Percentiles rank a stretch among this genome's conserved stretches.
These are phyloP conservation scores for Oryzias curvinotus DNA, from an alignment of 2,113 vertebrate species.

Conservation along the genomic window DNA sequence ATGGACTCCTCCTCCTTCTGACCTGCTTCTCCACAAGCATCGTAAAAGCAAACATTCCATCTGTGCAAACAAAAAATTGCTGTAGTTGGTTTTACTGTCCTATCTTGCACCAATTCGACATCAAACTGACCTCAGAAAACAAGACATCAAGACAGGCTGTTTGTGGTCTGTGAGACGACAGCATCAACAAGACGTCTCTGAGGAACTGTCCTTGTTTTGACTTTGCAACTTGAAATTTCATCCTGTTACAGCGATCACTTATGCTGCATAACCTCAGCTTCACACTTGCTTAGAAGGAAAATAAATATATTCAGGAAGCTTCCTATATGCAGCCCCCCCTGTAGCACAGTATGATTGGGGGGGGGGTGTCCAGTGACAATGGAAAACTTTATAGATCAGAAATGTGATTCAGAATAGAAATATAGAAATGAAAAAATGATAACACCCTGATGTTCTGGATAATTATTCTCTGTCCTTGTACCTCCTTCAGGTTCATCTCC, in stretches of 20 bases:
- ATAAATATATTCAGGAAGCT: slow-evolving; percentile 45
- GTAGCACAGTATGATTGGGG: slow-evolving; percentile 8
- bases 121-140: too few relatives aligned
- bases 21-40: too few relatives aligned
- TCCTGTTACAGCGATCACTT: not conserved
- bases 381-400: not conserved
- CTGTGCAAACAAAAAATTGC: too few relatives aligned
- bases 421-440: not conserved
- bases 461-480: not conserved
- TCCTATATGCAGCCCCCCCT: slow-evolving; percentile 40
- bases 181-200: not conserved
- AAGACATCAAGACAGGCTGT: not conserved
- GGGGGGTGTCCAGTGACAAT: slow-evolving; percentile 5
- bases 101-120: too few relatives aligned
- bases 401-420: not conserved
- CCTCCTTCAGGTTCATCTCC: slow-evolving; percentile 42
- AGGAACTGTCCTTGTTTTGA: slow-evolving; percentile 9
- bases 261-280: slow-evolving; percentile 23
- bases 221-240: slow-evolving; percentile 36
- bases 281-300: slow-evolving; percentile 34
- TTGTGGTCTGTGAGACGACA: not conserved
- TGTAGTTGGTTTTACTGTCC: too few relatives aligned
- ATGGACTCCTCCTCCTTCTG: too few relatives aligned
- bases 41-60: too few relatives aligned
- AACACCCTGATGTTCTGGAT: too few relatives aligned